Evolutionary conservation across 2,797 vertebrate genomes (phyloP).

Genomic region (Halcyon chelicuti): DNA sequence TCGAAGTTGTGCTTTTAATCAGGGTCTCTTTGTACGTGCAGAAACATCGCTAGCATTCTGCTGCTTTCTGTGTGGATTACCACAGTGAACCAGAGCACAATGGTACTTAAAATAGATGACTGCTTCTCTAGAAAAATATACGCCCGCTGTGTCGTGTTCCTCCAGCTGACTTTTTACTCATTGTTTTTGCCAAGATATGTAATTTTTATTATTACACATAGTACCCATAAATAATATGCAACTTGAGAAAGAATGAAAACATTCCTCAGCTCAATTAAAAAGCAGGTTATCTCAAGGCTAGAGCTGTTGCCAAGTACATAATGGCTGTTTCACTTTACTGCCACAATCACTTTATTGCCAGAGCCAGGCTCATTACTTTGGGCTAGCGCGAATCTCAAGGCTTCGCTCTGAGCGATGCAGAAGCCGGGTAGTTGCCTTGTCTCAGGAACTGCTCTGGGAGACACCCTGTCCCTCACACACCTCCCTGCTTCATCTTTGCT

Average conservation of each 20-base stretch:
- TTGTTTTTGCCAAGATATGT: slow-evolving; percentile 53
- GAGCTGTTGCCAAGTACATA: slow-evolving; percentile 47
- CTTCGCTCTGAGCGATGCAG: not conserved
- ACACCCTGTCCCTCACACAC: not conserved
- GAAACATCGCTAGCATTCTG: not conserved
- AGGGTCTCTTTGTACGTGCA: not conserved
- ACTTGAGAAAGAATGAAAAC: slow-evolving; percentile 63
- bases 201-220: slow-evolving; percentile 66
- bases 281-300: slow-evolving; percentile 68
- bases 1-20: slow-evolving; percentile 22
- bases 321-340: slow-evolving; percentile 68
- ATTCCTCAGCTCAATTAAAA: slow-evolving; percentile 71
- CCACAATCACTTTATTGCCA: slow-evolving; percentile 50
- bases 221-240: slow-evolving; percentile 68
- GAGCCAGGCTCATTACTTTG: slow-evolving; percentile 47
- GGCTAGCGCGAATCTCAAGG: slow-evolving; percentile 22
- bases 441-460: slow-evolving; percentile 1
- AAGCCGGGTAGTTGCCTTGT: not conserved
- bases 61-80: slow-evolving; percentile 11
- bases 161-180: slow-evolving; percentile 43
- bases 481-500: not conserved
- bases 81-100: slow-evolving; percentile 34
- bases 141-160: not conserved
- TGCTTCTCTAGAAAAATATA: slow-evolving; percentile 54
- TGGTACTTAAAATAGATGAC: slow-evolving; percentile 59